Conservation (phyloP, 35 echinoderm and acorn worm species). For the Heliocidaris erythrogramma region DNA sequence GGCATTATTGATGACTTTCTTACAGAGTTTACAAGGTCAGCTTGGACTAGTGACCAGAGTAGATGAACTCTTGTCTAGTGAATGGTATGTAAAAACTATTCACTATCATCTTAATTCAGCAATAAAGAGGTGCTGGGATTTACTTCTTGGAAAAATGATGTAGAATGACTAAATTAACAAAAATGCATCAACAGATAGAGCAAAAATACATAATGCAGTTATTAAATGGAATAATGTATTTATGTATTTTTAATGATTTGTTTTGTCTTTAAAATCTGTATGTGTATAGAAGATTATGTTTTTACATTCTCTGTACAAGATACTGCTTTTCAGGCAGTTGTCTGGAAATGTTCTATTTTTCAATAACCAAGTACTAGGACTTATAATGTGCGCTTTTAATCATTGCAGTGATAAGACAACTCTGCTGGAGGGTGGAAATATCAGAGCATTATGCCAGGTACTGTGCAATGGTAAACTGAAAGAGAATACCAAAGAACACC, state of each 20-base stretch:
- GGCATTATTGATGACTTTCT: neutral
- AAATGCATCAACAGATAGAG: no score
- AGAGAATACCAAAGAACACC: neutral
- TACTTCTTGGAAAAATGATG: no score
- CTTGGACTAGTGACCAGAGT: conserved; percentile 31
- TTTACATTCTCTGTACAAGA: no score
- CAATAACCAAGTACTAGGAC: neutral
- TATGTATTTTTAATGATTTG: no score
- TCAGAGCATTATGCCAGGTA: neutral
- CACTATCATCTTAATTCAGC: no score
- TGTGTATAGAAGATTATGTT: no score
- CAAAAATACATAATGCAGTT: no score
- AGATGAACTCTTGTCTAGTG: conserved; percentile 18
- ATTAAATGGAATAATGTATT: no score
- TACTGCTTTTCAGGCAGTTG: no score
- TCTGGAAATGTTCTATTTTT: neutral
- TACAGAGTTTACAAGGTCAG: conserved; percentile 40
- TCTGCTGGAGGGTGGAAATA: neutral
- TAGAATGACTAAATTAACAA: no score
- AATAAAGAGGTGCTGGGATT: no score
- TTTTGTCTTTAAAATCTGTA: no score
- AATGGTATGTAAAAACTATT: neutral
- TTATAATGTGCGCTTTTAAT: neutral
- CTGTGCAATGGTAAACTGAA: conserved; percentile 27
- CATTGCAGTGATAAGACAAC: neutral